phyloP scores from a whole-genome alignment of 2,797 vertebrate species.

The Steatocranus sp. region DNA sequence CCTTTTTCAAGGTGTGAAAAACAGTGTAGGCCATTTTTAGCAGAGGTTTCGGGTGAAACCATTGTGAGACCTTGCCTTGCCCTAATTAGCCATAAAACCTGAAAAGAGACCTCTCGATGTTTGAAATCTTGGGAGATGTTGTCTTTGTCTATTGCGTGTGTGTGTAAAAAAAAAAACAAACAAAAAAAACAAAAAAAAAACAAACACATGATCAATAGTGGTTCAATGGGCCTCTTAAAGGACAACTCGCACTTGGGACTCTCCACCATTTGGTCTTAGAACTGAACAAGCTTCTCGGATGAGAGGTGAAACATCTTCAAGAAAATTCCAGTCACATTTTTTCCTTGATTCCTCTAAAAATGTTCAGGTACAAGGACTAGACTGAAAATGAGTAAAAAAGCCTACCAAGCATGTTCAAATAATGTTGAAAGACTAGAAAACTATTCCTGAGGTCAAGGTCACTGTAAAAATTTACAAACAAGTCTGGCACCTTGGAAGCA shows the following conservation, averaged over 20 bases:
- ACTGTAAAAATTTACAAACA: rapidly evolving
- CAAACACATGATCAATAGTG: background rate
- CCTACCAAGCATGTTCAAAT: background rate
- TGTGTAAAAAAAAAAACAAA: no score
- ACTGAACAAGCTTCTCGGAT: background rate
- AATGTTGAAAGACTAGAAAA: background rate
- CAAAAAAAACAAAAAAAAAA: no score
- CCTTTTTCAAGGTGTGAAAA: background rate
- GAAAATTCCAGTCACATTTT: background rate
- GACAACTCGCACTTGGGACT: background rate
- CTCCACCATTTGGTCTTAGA: background rate
- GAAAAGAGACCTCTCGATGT: background rate
- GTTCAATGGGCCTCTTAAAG: background rate
- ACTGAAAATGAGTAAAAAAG: background rate
- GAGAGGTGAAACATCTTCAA: background rate
- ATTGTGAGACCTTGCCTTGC: background rate
- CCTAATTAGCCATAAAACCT: background rate
- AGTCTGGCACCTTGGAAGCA: background rate
- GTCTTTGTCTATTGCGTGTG: background rate
- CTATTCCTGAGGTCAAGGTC: background rate
- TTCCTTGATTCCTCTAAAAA: rapidly evolving
- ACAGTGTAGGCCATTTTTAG: background rate
- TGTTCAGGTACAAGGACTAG: rapidly evolving
- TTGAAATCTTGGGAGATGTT: background rate
- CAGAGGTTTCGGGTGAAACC: background rate